A percentile compares a stretch with the other conserved stretches of the same genome.
These are phyloP conservation scores for Axinella damicornis DNA, from an alignment of 37 sponge, comb jelly and placozoan species.

Conservation along the genomic window DNA sequence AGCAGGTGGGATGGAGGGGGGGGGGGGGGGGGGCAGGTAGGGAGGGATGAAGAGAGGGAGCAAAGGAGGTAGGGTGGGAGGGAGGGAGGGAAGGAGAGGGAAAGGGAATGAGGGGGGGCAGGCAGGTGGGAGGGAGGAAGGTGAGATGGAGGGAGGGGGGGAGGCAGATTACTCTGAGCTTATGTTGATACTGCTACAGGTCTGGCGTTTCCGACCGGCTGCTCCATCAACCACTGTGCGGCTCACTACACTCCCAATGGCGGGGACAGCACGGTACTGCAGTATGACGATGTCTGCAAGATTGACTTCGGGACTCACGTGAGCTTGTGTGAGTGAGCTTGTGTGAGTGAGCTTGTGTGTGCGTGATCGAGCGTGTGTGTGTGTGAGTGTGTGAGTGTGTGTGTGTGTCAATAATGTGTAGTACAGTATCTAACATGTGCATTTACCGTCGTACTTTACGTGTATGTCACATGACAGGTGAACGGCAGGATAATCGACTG, in stretches of 20 bases:
- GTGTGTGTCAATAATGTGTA: too few species aligned
- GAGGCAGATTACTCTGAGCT: too few species aligned
- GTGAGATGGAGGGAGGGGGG: too few species aligned
- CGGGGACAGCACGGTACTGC: constrained; percentile 95
- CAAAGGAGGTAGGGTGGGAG: too few species aligned
- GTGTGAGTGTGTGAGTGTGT: constrained; percentile 5
- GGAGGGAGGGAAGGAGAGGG: too few species aligned
- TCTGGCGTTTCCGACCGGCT: constrained; percentile 97
- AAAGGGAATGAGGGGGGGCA: too few species aligned
- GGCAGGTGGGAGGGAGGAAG: too few species aligned
- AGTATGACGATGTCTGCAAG: constrained; percentile 98
- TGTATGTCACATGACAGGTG: constrained; percentile 47
- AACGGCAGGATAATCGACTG: constrained; percentile 98
- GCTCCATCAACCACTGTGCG: constrained; percentile 97
- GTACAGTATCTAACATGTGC: too few species aligned
- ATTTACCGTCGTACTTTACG: too few species aligned
- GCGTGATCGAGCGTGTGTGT: not conserved
- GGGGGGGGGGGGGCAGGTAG: too few species aligned
- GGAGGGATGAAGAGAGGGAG: too few species aligned
- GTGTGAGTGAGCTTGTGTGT: too few species aligned
- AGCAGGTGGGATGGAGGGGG: constrained; percentile 54
- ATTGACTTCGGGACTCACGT: constrained; percentile 99
- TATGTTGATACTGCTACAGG: constrained; percentile 33
- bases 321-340: not conserved
- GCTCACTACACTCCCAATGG: constrained; percentile 99